A percentile compares a stretch with the other conserved stretches of the same genome.
These are phyloP conservation scores for Naso thynnoides DNA, from an alignment of 2,797 vertebrate genomes.

Conservation along the genomic window DNA sequence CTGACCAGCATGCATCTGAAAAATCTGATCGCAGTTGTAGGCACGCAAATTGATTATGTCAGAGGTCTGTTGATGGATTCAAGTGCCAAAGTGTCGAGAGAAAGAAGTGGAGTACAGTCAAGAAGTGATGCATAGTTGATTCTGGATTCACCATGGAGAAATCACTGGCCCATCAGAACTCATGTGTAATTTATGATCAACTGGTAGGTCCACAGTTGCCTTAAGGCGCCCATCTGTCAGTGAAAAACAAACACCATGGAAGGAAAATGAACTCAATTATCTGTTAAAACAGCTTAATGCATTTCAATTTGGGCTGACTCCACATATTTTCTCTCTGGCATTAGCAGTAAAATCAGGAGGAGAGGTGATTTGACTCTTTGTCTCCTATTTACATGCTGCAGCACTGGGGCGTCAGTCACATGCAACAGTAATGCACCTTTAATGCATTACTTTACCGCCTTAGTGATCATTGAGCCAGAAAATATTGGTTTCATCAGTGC, in stretches of 20 bases:
- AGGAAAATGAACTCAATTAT: slow-evolving; percentile 70
- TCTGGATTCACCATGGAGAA: slow-evolving; percentile 58
- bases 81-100: slow-evolving; percentile 26
- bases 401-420: slow-evolving; percentile 36
- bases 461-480: slow-evolving; percentile 51
- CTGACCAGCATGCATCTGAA: neutral
- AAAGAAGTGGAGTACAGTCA: slow-evolving; percentile 32
- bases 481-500: slow-evolving; percentile 49
- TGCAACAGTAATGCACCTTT: slow-evolving; percentile 68
- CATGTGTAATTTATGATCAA: slow-evolving; percentile 79
- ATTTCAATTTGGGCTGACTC: slow-evolving; percentile 67
- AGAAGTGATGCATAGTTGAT: slow-evolving; percentile 70
- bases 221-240: slow-evolving; percentile 73
- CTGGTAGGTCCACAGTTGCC: slow-evolving; percentile 65
- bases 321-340: slow-evolving; percentile 50
- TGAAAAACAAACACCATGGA: slow-evolving; percentile 65
- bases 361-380: slow-evolving; percentile 36
- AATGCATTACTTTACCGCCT: slow-evolving; percentile 63
- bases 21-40: neutral
- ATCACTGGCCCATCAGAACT: slow-evolving; percentile 69
- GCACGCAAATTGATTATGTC: neutral
- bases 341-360: slow-evolving; percentile 45
- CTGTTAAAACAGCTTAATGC: slow-evolving; percentile 72
- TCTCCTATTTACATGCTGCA: slow-evolving; percentile 43
- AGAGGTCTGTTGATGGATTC: slow-evolving; percentile 22